Conservation (phyloP, 2,113 vertebrate species). For the Anguilla rostrata region DNA sequence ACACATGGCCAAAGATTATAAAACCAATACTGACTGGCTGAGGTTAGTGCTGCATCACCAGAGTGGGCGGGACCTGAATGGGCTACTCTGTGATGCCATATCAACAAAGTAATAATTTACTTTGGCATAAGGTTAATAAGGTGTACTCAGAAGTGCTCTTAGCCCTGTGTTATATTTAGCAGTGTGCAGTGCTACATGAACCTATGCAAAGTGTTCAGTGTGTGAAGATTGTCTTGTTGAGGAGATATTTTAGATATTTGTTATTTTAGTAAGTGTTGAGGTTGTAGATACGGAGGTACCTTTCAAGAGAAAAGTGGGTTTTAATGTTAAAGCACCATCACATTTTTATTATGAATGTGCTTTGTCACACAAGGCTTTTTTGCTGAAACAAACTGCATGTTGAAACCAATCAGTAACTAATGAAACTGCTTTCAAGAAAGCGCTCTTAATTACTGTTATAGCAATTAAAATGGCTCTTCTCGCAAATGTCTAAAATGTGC, state of each 20-base stretch:
- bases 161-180: background rate
- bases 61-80: background rate
- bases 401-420: conserved; percentile 8
- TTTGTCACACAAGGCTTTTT: background rate
- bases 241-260: background rate
- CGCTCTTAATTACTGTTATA: background rate
- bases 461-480: background rate
- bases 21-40: background rate
- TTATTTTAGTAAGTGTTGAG: background rate
- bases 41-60: background rate
- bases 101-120: background rate
- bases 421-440: conserved; percentile 12
- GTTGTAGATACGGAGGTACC: background rate
- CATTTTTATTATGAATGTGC: conserved; percentile 12
- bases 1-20: background rate
- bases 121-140: background rate
- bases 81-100: background rate
- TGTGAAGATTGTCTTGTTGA: background rate
- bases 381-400: conserved; percentile 26
- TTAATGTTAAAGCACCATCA: background rate
- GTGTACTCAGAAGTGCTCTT: conserved; percentile 7
- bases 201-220: conserved; percentile 48
- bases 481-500: background rate
- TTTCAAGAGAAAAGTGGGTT: background rate
- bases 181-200: conserved; percentile 17